Percentiles rank a stretch among this genome's conserved stretches.
Evolutionary conservation across 1,140 invertebrate genomes (phyloP).

Genomic region (Listronotus oregonensis): DNA sequence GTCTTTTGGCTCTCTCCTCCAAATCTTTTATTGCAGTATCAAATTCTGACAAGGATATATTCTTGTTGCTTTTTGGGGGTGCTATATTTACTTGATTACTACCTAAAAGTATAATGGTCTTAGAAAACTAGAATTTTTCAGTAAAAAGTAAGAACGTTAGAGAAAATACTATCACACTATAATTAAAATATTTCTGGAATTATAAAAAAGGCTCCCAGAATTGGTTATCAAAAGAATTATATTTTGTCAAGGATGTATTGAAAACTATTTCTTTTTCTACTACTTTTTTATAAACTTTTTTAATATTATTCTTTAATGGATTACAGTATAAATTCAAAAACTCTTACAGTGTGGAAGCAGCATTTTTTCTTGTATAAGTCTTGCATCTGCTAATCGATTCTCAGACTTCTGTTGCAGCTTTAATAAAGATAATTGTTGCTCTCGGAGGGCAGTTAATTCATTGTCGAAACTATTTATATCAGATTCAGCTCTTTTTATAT

Average conservation of each 20-base stretch:
- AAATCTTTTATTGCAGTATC: constrained; percentile 45
- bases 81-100: constrained; percentile 29
- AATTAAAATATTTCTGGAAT: no score
- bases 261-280: no score
- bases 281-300: no score
- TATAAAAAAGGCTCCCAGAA: no score
- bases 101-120: constrained; percentile 5
- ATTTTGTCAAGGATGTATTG: no score
- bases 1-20: constrained; percentile 42
- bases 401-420: constrained; percentile 52
- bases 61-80: constrained; percentile 31
- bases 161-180: constrained; percentile 6
- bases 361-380: constrained; percentile 50
- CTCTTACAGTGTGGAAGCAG: constrained; percentile 22
- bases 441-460: constrained; percentile 49
- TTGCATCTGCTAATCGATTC: constrained; percentile 52
- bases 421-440: constrained; percentile 51
- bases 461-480: constrained; percentile 49
- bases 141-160: no score
- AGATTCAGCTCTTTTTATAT: constrained; percentile 41
- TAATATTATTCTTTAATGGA: no score
- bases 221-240: no score
- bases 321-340: no score
- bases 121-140: constrained; percentile 2
- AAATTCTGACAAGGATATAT: constrained; percentile 35